Base-by-base conservation (phyloP, 2,113 vertebrate genomes). In the Dipodomys stephensi region DNA sequence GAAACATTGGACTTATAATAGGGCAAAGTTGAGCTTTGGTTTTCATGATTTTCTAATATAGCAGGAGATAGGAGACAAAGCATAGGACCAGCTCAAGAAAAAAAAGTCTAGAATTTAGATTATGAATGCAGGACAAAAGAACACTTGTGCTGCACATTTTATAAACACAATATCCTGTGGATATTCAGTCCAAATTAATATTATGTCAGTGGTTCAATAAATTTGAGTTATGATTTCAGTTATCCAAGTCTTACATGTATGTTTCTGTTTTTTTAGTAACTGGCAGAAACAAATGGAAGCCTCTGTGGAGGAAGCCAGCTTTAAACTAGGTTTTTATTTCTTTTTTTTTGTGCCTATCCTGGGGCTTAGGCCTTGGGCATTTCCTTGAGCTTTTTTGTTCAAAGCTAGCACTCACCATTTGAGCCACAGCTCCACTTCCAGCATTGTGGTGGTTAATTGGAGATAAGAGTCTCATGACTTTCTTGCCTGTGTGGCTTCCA, bases 201-300 rank as follows among this genome's bases (percentile, higher is more conserved):
- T 71, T 60, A 84, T 25, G 46, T 90, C 79, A 94, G n/a, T 90
- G 57, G 57, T 1, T 22, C 44, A 83, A n/a, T 86, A 77, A 72
- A 83, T 88, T 90, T 65, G 90, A 83, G 86, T 85, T 62, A 93
- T 83, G 80, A 32, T 76, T 90, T 87, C 44, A 93, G 15, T 92
- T 30, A 53, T 83, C 32, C 16, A 72, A 67, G 30, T 28, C 46
- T 64, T 87, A 30, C 23, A 23, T 57, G 53, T 4, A 44, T 62
- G 25, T 28, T 86, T 69, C 39, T 39, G 39, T 39, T 39, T 39
- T 39, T 39, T 46, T 85, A 64, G 57, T 57, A 13, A 13, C 53
- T 39, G 12, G 53, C 13, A 62, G 27, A 94, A 93, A 87, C 60
- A 11, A 22, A 87, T 80, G 87, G 23, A 10, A 28, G 15, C 53